These are phyloP conservation scores for Agrochola lota DNA, from an alignment of 2,888 invertebrate species.

Conservation along the genomic window DNA sequence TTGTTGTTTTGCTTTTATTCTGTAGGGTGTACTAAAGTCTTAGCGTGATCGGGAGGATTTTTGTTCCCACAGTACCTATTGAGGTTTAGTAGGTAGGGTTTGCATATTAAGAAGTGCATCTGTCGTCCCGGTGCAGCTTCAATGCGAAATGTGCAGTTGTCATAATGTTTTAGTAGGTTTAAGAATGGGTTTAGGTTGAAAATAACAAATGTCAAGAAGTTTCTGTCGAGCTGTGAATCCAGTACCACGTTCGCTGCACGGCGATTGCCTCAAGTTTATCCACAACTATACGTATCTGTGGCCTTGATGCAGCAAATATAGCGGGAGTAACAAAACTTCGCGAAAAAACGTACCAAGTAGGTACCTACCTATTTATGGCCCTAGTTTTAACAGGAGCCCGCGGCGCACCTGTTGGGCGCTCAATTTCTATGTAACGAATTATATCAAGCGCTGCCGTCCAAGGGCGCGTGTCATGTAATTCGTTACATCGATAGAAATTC, in stretches of 20 bases:
- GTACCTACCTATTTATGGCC: no score
- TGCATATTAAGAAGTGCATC: constrained; percentile 16
- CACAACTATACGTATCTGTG: not conserved
- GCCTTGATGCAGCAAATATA: not conserved
- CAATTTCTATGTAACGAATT: no score
- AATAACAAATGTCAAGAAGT: not conserved
- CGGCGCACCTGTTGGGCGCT: no score
- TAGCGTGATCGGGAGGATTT: constrained; percentile 10
- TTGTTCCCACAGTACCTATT: constrained; percentile 39
- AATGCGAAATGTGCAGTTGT: not conserved
- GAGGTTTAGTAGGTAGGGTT: constrained; percentile 1
- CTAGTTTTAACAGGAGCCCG: no score
- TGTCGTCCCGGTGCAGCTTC: constrained; percentile 6
- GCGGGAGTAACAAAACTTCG: not conserved
- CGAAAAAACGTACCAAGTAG: not conserved
- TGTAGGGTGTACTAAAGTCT: constrained; percentile 21
- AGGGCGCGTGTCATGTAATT: no score
- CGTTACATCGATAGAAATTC: no score
- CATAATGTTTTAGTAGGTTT: not conserved
- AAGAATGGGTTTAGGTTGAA: not conserved
- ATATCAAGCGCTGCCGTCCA: no score
- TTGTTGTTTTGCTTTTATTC: constrained; percentile 53
- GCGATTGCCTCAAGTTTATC: not conserved
- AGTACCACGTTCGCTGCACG: not conserved
- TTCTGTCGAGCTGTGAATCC: not conserved